These are phyloP conservation scores for Aphelinus atriplicis DNA, from an alignment of 1,140 invertebrate species.

Conservation along the genomic window DNA sequence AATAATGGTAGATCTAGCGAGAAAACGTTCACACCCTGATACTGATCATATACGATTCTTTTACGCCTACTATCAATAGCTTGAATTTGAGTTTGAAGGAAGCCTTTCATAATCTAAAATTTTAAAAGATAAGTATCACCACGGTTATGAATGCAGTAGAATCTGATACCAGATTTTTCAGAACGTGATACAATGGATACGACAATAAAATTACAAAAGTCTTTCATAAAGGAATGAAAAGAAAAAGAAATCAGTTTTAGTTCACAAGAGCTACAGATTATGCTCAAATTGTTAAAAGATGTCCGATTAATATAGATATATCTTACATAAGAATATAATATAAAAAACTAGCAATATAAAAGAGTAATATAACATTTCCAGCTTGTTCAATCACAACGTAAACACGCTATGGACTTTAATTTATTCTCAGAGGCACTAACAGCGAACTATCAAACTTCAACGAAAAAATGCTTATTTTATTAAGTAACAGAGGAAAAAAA, in stretches of 20 bases:
- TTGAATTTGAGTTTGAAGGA: no score
- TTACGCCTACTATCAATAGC: no score
- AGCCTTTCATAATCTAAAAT: no score
- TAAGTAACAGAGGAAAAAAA: constrained; percentile 37
- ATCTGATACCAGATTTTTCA: no score
- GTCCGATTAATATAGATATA: constrained; percentile 26
- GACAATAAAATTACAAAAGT: no score
- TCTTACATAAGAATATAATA: constrained; percentile 34
- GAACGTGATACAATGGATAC: no score
- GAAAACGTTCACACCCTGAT: no score
- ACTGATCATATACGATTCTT: no score
- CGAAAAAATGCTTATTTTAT: constrained; percentile 40
- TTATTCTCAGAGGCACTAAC: constrained; percentile 28
- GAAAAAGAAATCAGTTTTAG: no score
- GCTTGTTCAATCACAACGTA: constrained; percentile 32
- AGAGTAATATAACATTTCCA: constrained; percentile 34
- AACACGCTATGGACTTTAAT: constrained; percentile 21
- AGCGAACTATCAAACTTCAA: constrained; percentile 37
- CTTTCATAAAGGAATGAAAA: no score
- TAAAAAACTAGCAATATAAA: constrained; percentile 38
- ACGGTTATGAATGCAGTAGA: no score
- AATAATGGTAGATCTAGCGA: constrained; percentile 6
- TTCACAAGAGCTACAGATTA: neutral
- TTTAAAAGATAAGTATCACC: no score
- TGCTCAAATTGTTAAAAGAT: constrained; percentile 21